A percentile compares a stretch with the other conserved stretches of the same genome.
phyloP scores from a whole-genome alignment of 64 coral and sea anemone genomes.

The Stichodactyla mertensii region DNA sequence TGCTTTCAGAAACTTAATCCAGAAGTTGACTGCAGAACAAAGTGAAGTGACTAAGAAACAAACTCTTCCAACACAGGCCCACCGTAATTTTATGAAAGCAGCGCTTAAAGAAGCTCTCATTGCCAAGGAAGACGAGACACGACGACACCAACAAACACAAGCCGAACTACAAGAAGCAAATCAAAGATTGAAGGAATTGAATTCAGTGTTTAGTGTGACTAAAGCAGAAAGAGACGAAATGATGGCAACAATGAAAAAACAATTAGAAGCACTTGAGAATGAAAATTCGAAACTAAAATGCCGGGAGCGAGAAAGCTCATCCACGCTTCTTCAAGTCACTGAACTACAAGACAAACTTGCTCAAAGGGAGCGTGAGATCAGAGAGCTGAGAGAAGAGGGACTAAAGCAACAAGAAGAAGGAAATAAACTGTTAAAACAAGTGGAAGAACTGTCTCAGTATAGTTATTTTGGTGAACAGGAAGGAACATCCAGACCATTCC shows the following conservation, averaged over 20 bases:
- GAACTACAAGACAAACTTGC: conserved; percentile 3
- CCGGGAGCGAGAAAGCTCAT: background rate
- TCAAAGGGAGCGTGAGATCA: background rate
- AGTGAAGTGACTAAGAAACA: background rate
- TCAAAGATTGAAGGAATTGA: background rate
- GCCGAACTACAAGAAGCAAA: background rate
- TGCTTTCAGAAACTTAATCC: background rate
- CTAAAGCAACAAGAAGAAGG: background rate
- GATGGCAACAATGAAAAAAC: background rate
- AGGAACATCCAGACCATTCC: background rate
- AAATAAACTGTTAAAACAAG: background rate
- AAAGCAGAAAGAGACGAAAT: background rate
- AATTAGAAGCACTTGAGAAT: background rate
- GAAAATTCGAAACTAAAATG: background rate
- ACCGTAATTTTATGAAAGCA: background rate
- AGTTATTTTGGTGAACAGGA: background rate
- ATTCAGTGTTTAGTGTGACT: background rate
- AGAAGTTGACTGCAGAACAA: background rate
- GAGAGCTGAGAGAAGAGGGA: background rate
- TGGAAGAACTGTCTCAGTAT: background rate
- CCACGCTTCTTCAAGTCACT: background rate
- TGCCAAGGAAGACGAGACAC: background rate
- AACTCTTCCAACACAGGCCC: background rate
- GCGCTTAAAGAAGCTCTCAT: background rate
- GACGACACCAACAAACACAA: background rate